A percentile compares a stretch with the other conserved stretches of the same genome.
Evolutionary conservation across 2,888 invertebrate species (phyloP).

Genomic region (Xiphydria camelus): DNA sequence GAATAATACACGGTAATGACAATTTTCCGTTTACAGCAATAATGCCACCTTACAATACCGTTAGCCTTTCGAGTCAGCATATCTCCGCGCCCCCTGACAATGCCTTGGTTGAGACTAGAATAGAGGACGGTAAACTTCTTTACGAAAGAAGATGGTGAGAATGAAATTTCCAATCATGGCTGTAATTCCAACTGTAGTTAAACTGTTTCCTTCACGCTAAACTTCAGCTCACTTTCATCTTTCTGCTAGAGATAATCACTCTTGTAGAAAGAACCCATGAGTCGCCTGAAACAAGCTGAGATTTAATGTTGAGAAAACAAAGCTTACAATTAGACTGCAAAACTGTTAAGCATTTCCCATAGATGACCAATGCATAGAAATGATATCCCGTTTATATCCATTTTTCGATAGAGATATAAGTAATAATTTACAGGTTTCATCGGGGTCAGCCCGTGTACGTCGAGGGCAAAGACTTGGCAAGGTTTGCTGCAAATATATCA

Average conservation of each 20-base stretch:
- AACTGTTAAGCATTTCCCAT: too few relatives aligned
- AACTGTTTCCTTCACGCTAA: too few relatives aligned
- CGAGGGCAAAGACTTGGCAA: conserved; percentile 82
- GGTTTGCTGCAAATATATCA: conserved; percentile 87
- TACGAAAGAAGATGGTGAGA: conserved; percentile 87
- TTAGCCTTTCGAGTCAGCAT: conserved; percentile 47
- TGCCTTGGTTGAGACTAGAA: conserved; percentile 76
- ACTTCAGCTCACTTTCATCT: too few relatives aligned
- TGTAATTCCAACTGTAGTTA: too few relatives aligned
- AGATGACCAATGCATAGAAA: too few relatives aligned
- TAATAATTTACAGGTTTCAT: too few relatives aligned
- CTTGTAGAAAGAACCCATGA: too few relatives aligned
- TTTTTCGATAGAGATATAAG: too few relatives aligned
- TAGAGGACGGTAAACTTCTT: conserved; percentile 92
- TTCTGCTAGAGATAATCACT: too few relatives aligned
- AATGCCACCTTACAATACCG: conserved; percentile 47
- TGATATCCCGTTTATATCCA: too few relatives aligned
- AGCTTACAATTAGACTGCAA: too few relatives aligned
- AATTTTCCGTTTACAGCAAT: conserved; percentile 27
- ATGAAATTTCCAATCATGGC: too few relatives aligned
- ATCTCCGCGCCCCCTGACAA: conserved; percentile 55
- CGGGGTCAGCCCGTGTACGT: conserved; percentile 91
- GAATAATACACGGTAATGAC: conserved; percentile 19
- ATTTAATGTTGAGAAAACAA: not conserved
- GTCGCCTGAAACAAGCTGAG: not conserved